Conservation (phyloP, 2,888 invertebrate species). For the Dicyrtoma fusca region DNA sequence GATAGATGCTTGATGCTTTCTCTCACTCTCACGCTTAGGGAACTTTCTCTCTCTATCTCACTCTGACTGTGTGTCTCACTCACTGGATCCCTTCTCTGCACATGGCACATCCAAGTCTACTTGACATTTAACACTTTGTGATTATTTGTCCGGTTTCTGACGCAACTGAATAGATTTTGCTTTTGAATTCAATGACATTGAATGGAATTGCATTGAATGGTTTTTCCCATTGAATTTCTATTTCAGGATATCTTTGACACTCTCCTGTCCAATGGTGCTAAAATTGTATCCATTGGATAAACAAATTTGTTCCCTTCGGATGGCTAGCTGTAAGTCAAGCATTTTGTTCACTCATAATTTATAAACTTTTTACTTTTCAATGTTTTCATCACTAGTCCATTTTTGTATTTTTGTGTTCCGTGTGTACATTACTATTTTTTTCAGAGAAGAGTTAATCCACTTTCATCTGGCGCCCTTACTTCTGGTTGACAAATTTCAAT, state of each 20-base stretch:
- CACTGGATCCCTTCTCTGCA: neutral
- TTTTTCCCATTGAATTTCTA: neutral
- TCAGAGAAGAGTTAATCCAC: too few species aligned
- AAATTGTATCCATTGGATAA: conserved; percentile 95
- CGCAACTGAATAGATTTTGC: neutral
- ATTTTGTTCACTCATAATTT: conserved; percentile 1
- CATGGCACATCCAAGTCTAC: conserved; percentile 12
- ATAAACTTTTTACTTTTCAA: conserved; percentile 8
- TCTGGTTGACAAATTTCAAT: too few species aligned
- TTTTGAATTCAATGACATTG: neutral
- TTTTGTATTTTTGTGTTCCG: too few species aligned
- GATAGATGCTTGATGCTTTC: too few species aligned
- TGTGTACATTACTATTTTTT: too few species aligned
- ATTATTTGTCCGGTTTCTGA: neutral
- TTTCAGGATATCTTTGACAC: conserved; percentile 84
- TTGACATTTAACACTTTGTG: conserved; percentile 29
- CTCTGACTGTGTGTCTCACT: too few species aligned
- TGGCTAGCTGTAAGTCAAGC: conserved; percentile 91
- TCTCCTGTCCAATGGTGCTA: conserved; percentile 97
- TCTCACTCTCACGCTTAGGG: too few species aligned
- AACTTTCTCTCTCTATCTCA: too few species aligned
- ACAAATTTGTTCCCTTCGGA: conserved; percentile 90
- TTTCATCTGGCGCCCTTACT: too few species aligned
- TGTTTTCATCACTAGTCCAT: too few species aligned
- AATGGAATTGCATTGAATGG: neutral